Percentiles rank a stretch among this genome's conserved stretches.
Conservation (phyloP, 1,140 invertebrate species). For the Dinothrombium tinctorium region DNA sequence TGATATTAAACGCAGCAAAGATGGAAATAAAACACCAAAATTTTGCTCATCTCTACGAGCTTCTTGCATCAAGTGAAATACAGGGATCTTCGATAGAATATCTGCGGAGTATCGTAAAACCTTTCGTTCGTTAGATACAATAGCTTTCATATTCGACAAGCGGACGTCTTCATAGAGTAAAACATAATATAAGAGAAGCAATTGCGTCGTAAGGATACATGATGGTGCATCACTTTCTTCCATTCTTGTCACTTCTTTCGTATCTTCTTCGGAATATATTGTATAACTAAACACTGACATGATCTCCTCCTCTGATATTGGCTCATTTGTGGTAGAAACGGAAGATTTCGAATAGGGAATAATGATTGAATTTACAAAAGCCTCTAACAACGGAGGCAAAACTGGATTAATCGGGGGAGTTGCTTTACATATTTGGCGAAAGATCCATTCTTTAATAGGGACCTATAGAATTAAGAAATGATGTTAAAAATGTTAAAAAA, state of each 20-base stretch:
- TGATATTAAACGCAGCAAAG: slow-evolving; percentile 53
- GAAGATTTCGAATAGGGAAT: slow-evolving; percentile 28
- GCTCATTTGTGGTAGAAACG: slow-evolving; percentile 51
- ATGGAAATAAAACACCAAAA: slow-evolving; percentile 64
- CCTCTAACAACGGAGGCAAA: slow-evolving; percentile 72
- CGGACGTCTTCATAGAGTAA: slow-evolving; percentile 76
- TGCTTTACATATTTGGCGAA: slow-evolving; percentile 64
- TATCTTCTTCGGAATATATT: slow-evolving; percentile 26
- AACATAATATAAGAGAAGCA: slow-evolving; percentile 73
- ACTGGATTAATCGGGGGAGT: slow-evolving; percentile 71
- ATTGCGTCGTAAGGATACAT: slow-evolving; percentile 49
- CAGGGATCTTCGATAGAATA: slow-evolving; percentile 69
- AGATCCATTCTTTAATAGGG: slow-evolving; percentile 83
- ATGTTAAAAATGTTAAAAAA: not conserved
- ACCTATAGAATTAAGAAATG: slow-evolving; percentile 20
- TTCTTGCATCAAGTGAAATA: slow-evolving; percentile 63
- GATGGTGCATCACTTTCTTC: slow-evolving; percentile 3
- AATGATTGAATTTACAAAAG: slow-evolving; percentile 79
- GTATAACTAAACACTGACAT: slow-evolving; percentile 39
- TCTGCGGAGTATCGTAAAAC: slow-evolving; percentile 64
- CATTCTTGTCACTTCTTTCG: slow-evolving; percentile 1
- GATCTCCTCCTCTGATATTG: slow-evolving; percentile 72
- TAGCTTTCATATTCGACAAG: slow-evolving; percentile 45
- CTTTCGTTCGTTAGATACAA: slow-evolving; percentile 38
- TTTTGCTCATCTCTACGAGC: slow-evolving; percentile 72